These are phyloP conservation scores for Acanthopagrus latus DNA, from an alignment of 2,797 vertebrate species.

Conservation along the genomic window DNA sequence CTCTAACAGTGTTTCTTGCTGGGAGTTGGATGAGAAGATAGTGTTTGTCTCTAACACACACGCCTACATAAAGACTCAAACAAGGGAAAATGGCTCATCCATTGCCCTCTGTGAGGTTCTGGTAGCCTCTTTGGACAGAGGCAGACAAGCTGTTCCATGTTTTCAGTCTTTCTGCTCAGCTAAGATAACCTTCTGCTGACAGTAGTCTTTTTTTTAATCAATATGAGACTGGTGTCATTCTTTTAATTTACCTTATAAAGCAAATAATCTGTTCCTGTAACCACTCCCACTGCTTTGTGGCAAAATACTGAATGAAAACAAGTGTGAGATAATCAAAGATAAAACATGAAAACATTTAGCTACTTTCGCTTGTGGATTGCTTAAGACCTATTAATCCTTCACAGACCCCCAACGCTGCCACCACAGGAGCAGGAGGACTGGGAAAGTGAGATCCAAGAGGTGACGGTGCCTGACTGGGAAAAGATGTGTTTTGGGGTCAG, in stretches of 20 bases:
- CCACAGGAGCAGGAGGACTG: slow-evolving; percentile 79
- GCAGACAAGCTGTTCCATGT: not conserved
- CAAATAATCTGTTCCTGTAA: not conserved
- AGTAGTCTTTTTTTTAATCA: not conserved
- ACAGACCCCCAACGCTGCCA: slow-evolving; percentile 7
- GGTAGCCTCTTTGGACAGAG: not conserved
- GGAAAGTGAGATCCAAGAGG: slow-evolving; percentile 78
- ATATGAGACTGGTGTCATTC: not conserved
- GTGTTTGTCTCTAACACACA: not conserved
- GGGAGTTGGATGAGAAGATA: not conserved
- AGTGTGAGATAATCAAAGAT: not conserved
- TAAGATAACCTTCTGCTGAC: not conserved
- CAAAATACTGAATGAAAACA: not conserved
- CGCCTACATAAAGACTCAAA: not conserved
- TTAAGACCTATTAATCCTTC: slow-evolving; percentile 16
- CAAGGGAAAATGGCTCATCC: not conserved
- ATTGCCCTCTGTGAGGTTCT: not conserved
- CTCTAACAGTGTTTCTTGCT: not conserved
- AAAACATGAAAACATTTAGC: not conserved
- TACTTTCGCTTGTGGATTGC: not conserved
- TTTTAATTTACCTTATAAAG: not conserved
- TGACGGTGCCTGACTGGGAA: slow-evolving; percentile 26
- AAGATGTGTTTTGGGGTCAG: slow-evolving; percentile 16
- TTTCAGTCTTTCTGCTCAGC: not conserved
- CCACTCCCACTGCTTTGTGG: not conserved